Conservation (phyloP, 2,113 vertebrate species). For the Peromyscus maniculatus region DNA sequence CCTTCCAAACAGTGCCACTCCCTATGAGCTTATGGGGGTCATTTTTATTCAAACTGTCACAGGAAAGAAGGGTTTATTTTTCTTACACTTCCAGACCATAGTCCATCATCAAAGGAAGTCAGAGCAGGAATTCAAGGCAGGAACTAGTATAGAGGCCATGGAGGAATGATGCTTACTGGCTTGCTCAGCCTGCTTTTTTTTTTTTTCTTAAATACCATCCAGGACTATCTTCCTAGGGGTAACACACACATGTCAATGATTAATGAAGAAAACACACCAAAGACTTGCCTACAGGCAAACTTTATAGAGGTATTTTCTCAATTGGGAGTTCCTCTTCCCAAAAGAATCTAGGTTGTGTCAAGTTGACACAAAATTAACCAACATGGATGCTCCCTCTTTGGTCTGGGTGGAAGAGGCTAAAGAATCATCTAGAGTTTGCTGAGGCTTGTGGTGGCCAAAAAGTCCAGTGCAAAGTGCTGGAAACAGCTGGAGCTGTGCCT, state of each 20-base stretch:
- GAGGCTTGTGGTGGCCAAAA: neutral
- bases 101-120: neutral
- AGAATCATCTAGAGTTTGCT: neutral
- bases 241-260: neutral
- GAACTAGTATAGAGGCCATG: neutral
- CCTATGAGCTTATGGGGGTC: too few relatives aligned
- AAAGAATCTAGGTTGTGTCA: neutral
- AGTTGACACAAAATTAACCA: neutral
- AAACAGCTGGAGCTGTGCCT: neutral
- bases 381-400: too few relatives aligned
- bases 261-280: neutral
- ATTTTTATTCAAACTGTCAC: neutral
- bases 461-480: neutral
- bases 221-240: neutral
- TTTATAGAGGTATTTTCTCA: neutral
- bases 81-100: neutral
- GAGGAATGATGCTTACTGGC: neutral
- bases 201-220: neutral
- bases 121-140: neutral
- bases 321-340: neutral
- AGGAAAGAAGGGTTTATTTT: neutral
- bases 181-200: neutral
- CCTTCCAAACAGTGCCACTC: neutral
- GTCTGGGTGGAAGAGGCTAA: neutral
- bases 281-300: neutral